These are phyloP conservation scores for Mormyrops boulengeri DNA, from an alignment of 2,797 vertebrate species.

Conservation along the genomic window DNA sequence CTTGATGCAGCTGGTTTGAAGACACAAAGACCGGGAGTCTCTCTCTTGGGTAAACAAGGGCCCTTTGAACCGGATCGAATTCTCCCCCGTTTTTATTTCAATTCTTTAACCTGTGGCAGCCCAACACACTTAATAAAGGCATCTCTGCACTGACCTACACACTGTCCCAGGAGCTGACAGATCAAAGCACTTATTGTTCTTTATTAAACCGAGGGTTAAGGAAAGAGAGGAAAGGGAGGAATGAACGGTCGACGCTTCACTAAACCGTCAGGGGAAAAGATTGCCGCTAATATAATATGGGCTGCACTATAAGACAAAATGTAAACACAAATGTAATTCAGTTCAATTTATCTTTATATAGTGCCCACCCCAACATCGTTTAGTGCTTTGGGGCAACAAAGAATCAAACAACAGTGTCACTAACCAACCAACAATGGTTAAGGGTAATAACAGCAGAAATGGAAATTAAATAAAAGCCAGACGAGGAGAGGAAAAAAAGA, in stretches of 20 bases:
- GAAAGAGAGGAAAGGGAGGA: background rate
- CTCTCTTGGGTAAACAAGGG: constrained; percentile 13
- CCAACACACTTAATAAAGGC: constrained; percentile 16
- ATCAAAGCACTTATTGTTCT: constrained; percentile 18
- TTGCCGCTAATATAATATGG: background rate
- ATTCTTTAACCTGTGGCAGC: constrained; percentile 10
- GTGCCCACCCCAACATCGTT: background rate
- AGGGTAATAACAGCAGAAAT: background rate
- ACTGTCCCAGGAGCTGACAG: constrained; percentile 1
- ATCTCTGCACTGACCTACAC: constrained; percentile 15
- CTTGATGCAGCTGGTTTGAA: background rate
- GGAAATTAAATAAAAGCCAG: constrained; percentile 2
- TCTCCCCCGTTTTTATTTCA: background rate
- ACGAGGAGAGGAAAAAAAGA: background rate
- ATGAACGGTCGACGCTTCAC: background rate
- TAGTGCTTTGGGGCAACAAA: background rate
- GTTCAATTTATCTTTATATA: constrained; percentile 5
- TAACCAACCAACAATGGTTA: background rate
- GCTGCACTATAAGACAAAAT: background rate
- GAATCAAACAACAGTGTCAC: background rate
- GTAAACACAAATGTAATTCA: constrained; percentile 4
- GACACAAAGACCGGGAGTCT: background rate
- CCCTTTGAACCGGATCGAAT: constrained; percentile 7
- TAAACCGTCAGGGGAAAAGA: background rate
- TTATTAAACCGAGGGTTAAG: constrained; percentile 4